These are phyloP conservation scores for Laticauda colubrina DNA, from an alignment of 2,113 vertebrate species.

Conservation along the genomic window DNA sequence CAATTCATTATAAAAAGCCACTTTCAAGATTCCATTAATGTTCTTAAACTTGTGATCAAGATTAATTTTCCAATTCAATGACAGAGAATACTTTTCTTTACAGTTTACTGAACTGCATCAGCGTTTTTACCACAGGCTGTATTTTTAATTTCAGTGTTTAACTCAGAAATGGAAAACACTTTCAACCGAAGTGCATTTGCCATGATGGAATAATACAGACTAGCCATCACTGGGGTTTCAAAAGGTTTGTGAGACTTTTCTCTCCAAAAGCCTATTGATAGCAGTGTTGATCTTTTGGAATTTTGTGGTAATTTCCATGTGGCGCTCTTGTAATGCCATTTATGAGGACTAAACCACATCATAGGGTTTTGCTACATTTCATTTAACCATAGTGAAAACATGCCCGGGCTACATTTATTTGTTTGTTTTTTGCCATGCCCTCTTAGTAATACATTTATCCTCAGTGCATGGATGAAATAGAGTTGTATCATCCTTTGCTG, in stretches of 20 bases:
- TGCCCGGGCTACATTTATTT: neutral
- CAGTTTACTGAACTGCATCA: neutral
- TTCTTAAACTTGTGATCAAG: slow-evolving; percentile 4
- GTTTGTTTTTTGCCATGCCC: neutral
- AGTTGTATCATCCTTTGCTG: neutral
- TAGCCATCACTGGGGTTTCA: neutral
- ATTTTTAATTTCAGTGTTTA: neutral
- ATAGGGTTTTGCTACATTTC: neutral
- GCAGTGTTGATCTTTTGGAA: neutral
- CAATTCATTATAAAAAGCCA: neutral
- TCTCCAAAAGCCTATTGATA: neutral
- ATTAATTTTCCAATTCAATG: slow-evolving; percentile 17
- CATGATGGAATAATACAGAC: neutral
- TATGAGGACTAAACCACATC: neutral
- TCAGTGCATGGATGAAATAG: neutral
- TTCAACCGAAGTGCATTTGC: neutral
- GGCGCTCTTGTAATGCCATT: neutral
- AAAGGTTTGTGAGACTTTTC: neutral
- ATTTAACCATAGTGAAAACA: neutral
- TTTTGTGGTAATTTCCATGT: neutral
- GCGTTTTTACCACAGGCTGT: neutral
- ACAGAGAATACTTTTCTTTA: neutral
- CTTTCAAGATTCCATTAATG: neutral
- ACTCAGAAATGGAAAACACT: slow-evolving; percentile 36
- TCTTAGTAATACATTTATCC: neutral